phyloP scores from a whole-genome alignment of 2,797 vertebrate genomes.

The Nyctalus aviator region DNA sequence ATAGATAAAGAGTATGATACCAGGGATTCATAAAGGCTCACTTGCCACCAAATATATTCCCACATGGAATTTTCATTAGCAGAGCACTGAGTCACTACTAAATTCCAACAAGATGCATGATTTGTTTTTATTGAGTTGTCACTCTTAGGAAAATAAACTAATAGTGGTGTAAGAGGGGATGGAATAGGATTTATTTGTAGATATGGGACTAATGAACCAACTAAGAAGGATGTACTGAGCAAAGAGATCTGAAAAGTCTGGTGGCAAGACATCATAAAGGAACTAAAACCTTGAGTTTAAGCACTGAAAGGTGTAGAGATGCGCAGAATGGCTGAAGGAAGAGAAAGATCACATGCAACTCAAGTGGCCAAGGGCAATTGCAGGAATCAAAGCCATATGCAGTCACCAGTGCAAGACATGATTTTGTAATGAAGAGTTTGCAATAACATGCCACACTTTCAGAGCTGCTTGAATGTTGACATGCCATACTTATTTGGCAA shows the following conservation, averaged over 20 bases:
- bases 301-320: background rate
- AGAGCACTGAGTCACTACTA: background rate
- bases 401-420: background rate
- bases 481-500: background rate
- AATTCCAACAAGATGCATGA: slow-evolving; percentile 25
- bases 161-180: background rate
- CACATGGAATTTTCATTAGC: background rate
- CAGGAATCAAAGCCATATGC: background rate
- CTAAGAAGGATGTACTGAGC: background rate
- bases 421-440: background rate
- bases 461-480: background rate
- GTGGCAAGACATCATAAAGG: background rate
- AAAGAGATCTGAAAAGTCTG: background rate
- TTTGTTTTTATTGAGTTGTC: slow-evolving; percentile 38
- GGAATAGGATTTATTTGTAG: slow-evolving; percentile 44
- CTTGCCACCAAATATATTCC: slow-evolving; percentile 14
- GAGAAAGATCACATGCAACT: background rate
- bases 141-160: slow-evolving; percentile 31
- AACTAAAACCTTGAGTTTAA: background rate
- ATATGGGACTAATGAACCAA: background rate
- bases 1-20: background rate
- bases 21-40: background rate
- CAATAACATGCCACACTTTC: background rate
- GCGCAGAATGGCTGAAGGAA: background rate
- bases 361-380: background rate